Evolutionary conservation across 2,113 vertebrate genomes (phyloP).

Genomic region (Pycnonotus jocosus): DNA sequence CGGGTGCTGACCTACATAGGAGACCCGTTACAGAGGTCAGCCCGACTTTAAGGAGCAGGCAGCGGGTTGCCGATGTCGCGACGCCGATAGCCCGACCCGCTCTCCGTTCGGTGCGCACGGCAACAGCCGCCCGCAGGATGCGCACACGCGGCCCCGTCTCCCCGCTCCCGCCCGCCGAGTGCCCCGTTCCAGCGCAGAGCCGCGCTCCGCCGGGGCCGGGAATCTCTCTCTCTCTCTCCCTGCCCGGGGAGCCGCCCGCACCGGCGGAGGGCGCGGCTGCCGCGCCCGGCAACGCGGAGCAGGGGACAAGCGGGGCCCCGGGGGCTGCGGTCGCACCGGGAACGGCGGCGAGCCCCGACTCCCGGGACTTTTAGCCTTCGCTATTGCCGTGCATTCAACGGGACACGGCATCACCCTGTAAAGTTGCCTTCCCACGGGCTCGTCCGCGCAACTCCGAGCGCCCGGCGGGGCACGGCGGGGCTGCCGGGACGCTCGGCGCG

Average conservation of each 20-base stretch:
- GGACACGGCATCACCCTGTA: neutral
- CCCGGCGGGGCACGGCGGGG: neutral
- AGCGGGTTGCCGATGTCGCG: neutral
- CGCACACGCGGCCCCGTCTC: neutral
- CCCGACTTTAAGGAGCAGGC: neutral
- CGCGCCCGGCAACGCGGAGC: neutral
- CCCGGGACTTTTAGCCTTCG: neutral
- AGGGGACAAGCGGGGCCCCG: neutral
- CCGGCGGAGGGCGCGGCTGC: neutral
- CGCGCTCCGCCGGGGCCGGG: neutral
- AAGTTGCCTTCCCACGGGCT: conserved; percentile 38
- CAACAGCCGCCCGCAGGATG: neutral
- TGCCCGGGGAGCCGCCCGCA: neutral
- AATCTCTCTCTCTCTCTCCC: neutral
- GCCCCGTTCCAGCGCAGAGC: neutral
- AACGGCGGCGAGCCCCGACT: neutral
- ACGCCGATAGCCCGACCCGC: neutral
- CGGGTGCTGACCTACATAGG: neutral
- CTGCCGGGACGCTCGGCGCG: neutral
- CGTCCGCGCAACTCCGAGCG: neutral
- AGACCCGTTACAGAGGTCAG: neutral
- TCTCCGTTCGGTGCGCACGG: neutral
- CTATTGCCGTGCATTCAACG: neutral
- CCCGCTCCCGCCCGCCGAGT: neutral
- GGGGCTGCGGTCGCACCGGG: neutral